Evolutionary conservation across 2,888 invertebrate species (phyloP).

Genomic region (Drosophila lacicola): DNA sequence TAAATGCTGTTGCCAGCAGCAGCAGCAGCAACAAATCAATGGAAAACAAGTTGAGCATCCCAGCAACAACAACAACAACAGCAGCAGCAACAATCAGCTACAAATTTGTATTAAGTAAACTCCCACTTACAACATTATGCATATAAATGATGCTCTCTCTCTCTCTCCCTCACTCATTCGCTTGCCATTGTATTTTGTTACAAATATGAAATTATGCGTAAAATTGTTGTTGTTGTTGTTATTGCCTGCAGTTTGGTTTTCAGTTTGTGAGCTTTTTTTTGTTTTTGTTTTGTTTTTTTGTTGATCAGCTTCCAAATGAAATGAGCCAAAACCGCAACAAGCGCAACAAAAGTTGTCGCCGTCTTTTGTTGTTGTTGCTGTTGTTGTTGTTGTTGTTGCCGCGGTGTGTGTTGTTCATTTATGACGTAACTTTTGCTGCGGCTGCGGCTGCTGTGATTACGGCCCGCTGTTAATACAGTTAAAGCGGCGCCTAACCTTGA

Average conservation of each 20-base stretch:
- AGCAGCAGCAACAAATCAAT: slow-evolving; percentile 45
- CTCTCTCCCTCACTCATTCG: slow-evolving; percentile 3
- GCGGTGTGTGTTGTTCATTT: slow-evolving; percentile 61
- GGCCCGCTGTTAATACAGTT: slow-evolving; percentile 78
- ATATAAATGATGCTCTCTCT: slow-evolving; percentile 47
- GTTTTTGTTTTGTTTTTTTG: slow-evolving; percentile 17
- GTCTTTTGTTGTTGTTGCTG: slow-evolving; percentile 42
- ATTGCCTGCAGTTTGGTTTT: slow-evolving; percentile 53
- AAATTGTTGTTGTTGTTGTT: slow-evolving; percentile 61
- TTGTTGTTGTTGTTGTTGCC: slow-evolving; percentile 27
- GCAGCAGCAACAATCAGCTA: slow-evolving; percentile 13
- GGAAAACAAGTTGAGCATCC: slow-evolving; percentile 61
- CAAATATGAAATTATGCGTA: slow-evolving; percentile 80
- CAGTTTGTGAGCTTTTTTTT: slow-evolving; percentile 32
- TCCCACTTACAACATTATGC: slow-evolving; percentile 73
- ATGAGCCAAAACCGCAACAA: slow-evolving; percentile 78
- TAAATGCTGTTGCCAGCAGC: slow-evolving; percentile 33
- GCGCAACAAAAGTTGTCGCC: slow-evolving; percentile 61
- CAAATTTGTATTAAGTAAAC: slow-evolving; percentile 53
- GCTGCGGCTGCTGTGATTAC: slow-evolving; percentile 72
- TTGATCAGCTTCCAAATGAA: slow-evolving; percentile 60
- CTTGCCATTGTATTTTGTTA: slow-evolving; percentile 63
- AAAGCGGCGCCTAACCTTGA: slow-evolving; percentile 77
- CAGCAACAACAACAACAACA: slow-evolving; percentile 38
- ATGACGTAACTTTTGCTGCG: slow-evolving; percentile 79